Evolutionary conservation across 2,797 vertebrate species (phyloP).

Genomic region (Tragopan temminckii): DNA sequence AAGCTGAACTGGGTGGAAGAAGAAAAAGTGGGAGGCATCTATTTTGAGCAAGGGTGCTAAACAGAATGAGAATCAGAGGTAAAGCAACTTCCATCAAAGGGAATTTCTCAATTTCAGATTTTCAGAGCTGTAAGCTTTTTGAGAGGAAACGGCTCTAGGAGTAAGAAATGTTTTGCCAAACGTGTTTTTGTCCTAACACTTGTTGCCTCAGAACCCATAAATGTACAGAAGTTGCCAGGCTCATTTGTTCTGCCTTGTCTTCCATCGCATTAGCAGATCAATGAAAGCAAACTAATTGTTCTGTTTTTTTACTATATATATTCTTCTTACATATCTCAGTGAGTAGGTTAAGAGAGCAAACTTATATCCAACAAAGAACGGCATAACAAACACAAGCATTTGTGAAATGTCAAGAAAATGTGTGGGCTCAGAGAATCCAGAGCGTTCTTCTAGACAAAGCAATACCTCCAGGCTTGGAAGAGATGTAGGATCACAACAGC

Average conservation of each 20-base stretch:
- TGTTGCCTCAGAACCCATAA: neutral
- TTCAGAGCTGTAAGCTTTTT: neutral
- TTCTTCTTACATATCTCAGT: neutral
- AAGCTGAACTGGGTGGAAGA: neutral
- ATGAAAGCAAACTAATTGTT: neutral
- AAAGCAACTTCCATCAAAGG: neutral
- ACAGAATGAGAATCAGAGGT: neutral
- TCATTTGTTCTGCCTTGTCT: neutral
- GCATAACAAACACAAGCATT: neutral
- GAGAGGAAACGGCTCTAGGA: neutral
- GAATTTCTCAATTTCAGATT: neutral
- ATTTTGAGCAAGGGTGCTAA: neutral
- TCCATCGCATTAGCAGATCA: neutral
- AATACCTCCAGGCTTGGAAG: conserved; percentile 2
- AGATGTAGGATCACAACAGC: neutral
- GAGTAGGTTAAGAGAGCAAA: neutral
- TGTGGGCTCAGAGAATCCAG: neutral
- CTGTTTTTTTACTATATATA: neutral
- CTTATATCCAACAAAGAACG: neutral
- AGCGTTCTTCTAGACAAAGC: neutral
- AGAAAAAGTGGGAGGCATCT: neutral
- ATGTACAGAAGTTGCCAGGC: neutral
- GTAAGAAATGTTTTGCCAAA: conserved; percentile 21
- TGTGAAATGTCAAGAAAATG: neutral
- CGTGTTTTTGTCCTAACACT: neutral